A percentile compares a stretch with the other conserved stretches of the same genome.
Evolutionary conservation across 2,113 vertebrate genomes (phyloP).

Genomic region (Silurus asotus): DNA sequence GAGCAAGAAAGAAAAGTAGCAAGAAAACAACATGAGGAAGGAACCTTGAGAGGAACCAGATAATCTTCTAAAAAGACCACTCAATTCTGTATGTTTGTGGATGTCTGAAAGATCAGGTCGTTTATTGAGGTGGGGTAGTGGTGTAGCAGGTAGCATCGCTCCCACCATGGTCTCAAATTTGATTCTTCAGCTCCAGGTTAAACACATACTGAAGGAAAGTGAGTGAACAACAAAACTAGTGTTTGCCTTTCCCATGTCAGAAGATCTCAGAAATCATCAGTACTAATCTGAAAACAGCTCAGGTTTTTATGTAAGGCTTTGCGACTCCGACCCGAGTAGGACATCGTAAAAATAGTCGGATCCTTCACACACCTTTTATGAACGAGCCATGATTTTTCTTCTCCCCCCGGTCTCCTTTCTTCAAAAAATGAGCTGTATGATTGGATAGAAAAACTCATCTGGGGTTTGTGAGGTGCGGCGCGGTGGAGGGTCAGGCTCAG

Average conservation of each 20-base stretch:
- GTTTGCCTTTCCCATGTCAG: neutral
- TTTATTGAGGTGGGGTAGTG: neutral
- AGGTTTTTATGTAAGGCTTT: neutral
- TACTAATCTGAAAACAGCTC: neutral
- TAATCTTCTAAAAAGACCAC: neutral
- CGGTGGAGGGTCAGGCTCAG: conserved; percentile 35
- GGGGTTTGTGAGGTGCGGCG: conserved; percentile 21
- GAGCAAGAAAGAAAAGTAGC: neutral
- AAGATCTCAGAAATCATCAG: neutral
- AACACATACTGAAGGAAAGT: too few relatives aligned
- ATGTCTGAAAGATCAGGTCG: neutral
- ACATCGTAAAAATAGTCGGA: conserved; percentile 13
- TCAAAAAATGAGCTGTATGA: conserved; percentile 43
- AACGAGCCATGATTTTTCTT: conserved; percentile 29
- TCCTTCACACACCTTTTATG: conserved; percentile 18
- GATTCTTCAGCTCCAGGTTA: neutral
- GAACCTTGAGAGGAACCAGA: neutral
- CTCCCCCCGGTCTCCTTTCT: conserved; percentile 22
- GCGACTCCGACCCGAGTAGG: neutral
- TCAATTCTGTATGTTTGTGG: too few relatives aligned
- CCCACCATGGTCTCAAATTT: neutral
- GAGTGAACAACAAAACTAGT: neutral
- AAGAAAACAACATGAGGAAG: neutral
- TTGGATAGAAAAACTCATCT: conserved; percentile 48
- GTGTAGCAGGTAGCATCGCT: neutral